Percentiles rank a stretch among this genome's conserved stretches.
Conservation (phyloP, 1,140 invertebrate genomes). For the Diorhabda carinulata region DNA sequence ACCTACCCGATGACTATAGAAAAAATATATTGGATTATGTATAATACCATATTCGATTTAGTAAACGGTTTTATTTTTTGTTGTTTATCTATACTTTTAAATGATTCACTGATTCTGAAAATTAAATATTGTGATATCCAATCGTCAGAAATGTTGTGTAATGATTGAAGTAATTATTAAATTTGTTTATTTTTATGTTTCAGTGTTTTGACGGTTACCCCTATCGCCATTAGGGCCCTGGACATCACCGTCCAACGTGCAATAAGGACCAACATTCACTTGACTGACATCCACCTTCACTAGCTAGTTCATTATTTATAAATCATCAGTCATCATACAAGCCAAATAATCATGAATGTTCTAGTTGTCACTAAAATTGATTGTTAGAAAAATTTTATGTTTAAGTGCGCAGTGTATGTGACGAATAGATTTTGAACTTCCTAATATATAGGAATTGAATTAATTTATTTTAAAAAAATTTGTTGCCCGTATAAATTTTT, state of each 20-base stretch:
- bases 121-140: too few relatives aligned
- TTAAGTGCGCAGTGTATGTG: slow-evolving; percentile 29
- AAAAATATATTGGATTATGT: too few relatives aligned
- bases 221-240: slow-evolving; percentile 43
- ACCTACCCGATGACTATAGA: too few relatives aligned
- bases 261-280: slow-evolving; percentile 49
- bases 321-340: slow-evolving; percentile 34
- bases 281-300: slow-evolving; percentile 46
- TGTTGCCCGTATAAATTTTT: slow-evolving; percentile 6
- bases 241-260: slow-evolving; percentile 47
- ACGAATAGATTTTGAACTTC: slow-evolving; percentile 25
- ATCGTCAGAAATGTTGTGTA: not conserved
- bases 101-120: too few relatives aligned
- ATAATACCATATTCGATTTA: too few relatives aligned
- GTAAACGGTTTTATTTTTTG: too few relatives aligned
- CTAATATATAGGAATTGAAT: not conserved
- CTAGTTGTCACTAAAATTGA: slow-evolving; percentile 36
- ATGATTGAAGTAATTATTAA: slow-evolving; percentile 4
- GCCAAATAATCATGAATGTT: slow-evolving; percentile 44
- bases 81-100: too few relatives aligned
- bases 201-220: slow-evolving; percentile 49
- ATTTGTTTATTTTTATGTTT: slow-evolving; percentile 29
- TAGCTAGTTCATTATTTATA: slow-evolving; percentile 44
- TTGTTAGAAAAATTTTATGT: slow-evolving; percentile 38
- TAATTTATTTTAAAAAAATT: too few relatives aligned